Evolutionary conservation across 1,140 invertebrate genomes (phyloP), one percentile per base, ranked within the genome.

Genomic region (Caenorhabditis inopinata): DNA sequence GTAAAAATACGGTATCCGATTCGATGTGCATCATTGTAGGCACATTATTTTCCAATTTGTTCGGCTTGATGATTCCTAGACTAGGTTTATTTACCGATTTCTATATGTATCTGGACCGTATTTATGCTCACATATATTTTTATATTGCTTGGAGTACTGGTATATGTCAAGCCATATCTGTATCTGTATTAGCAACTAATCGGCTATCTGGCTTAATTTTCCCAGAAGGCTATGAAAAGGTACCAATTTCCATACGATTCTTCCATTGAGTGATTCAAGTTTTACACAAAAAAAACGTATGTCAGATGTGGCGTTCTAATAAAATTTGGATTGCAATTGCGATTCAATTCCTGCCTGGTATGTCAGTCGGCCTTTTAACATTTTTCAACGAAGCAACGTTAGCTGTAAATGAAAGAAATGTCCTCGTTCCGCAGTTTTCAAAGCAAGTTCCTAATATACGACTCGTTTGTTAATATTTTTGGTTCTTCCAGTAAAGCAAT

Each of bases 141-240:
- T 68, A 68, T 68, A 68, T 68, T 68, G 58, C 58, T 2, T 68
- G 58, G 58, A 68, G 58, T 68, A 68, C 58, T 18, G 58, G 58
- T 38, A 68, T 68, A 42, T 68, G 58, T 68, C 58, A 68, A 42
- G 58, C 58, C 18, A 42, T 38, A 32, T 68, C 32, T 42, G 58
- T 68, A 42, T 68, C 58, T 38, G 58, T 68, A 9, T 16, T 68
- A 25, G 58, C 58, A 18, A 68, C 58, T 21, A 68, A 68, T 21
- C 14, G 58, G 21, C 12, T 68, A 38, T 68, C 58, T 9, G 58
- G 29, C 12, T 38, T 68, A 18, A 38, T 68, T 18, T 68, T 68
- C 18, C 58, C 58, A 21, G 25, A n/a, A 42, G 23, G n/a, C 23
- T 68, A 68, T 68, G 9, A 68, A 18, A 68, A 68, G n/a, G 32